Percentiles rank a stretch among this genome's conserved stretches.
Conservation (phyloP, 64 coral and sea anemone genomes). For the Stylophora pistillata region DNA sequence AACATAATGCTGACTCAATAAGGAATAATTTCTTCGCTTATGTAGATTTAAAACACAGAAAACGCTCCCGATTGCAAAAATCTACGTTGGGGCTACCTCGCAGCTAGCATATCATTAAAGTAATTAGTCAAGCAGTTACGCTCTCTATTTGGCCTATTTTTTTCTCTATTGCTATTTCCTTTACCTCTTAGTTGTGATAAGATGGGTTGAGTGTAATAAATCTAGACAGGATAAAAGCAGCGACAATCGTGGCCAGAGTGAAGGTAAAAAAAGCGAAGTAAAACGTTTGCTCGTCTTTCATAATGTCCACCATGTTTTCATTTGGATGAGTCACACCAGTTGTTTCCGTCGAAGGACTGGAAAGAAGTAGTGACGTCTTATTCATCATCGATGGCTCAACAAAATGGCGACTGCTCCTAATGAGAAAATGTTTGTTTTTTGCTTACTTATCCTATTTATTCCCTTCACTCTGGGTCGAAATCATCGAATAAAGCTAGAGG, state of each 20-base stretch:
- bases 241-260: constrained; percentile 52
- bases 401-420: constrained; percentile 41
- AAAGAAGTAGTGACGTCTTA: constrained; percentile 14
- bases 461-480: background rate
- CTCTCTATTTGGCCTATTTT: no score
- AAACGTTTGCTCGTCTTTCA: constrained; percentile 69
- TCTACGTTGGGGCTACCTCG: no score
- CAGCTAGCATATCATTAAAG: no score
- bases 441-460: background rate
- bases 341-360: background rate
- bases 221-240: constrained; percentile 61
- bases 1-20: no score
- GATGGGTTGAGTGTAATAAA: constrained; percentile 73
- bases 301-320: constrained; percentile 33
- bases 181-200: constrained; percentile 53
- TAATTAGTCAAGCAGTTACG: background rate
- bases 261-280: constrained; percentile 67
- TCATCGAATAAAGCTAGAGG: background rate
- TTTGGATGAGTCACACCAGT: background rate
- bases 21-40: no score
- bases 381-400: background rate
- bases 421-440: background rate
- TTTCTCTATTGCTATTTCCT: background rate
- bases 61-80: no score
- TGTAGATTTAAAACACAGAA: no score